Conservation (phyloP, 2,888 invertebrate species). For the Macrostomum cliftonense region DNA sequence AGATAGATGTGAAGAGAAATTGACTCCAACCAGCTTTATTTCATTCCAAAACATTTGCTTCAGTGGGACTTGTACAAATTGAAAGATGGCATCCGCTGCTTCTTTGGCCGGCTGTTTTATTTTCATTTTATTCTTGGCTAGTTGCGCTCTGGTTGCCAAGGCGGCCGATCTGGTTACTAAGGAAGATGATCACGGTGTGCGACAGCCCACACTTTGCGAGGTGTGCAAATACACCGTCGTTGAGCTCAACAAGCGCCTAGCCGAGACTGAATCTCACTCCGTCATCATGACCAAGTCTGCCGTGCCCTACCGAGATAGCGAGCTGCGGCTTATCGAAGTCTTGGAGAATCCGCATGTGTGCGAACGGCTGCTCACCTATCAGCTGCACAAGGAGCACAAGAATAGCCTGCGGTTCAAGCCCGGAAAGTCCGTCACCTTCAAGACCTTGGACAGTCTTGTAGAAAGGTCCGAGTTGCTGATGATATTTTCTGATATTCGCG, state of each 20-base stretch:
- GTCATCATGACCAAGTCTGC: no score
- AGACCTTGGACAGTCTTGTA: constrained; percentile 7
- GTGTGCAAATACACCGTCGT: background rate
- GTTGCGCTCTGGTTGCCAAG: no score
- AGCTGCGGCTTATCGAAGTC: constrained; percentile 9
- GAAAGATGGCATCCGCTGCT: no score
- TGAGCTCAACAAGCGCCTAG: no score
- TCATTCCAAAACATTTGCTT: no score
- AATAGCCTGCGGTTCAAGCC: constrained; percentile 8
- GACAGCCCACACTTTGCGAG: constrained; percentile 3
- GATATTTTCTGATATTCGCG: no score
- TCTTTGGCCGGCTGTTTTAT: no score
- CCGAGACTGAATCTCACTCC: no score
- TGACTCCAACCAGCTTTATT: no score
- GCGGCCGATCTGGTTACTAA: background rate
- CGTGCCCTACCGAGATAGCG: background rate
- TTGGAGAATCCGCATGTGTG: constrained; percentile 10
- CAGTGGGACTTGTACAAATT: no score
- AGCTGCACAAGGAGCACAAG: constrained; percentile 10
- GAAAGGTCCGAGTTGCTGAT: background rate
- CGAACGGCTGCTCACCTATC: constrained; percentile 8
- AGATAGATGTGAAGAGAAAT: no score
- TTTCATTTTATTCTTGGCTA: no score
- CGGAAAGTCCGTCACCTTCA: constrained; percentile 9
- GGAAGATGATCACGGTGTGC: constrained; percentile 5